Percentiles rank a stretch among this genome's conserved stretches.
Conservation (phyloP, 2,797 vertebrate species). For the Linurgus olivaceus region DNA sequence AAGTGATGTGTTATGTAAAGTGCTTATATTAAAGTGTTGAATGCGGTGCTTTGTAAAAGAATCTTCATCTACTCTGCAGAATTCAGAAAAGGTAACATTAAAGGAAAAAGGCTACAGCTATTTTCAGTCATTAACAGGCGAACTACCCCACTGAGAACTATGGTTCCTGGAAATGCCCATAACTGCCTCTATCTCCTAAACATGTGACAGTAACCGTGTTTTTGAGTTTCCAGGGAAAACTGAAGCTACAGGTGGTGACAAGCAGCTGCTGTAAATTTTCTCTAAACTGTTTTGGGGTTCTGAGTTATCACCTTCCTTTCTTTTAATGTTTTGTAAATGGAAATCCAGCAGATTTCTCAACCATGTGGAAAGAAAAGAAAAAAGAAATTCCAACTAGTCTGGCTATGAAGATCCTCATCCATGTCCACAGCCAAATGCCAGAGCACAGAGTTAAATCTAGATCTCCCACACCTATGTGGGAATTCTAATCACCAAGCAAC, state of each 20-base stretch:
- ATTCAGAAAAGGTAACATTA: not conserved
- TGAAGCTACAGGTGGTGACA: not conserved
- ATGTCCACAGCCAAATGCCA: not conserved
- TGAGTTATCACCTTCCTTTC: not conserved
- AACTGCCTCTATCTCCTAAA: not conserved
- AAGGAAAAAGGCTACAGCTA: not conserved
- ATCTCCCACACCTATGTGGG: not conserved
- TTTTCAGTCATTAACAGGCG: not conserved
- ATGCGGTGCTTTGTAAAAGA: not conserved
- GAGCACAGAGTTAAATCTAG: not conserved
- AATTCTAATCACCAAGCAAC: not conserved
- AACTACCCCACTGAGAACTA: not conserved
- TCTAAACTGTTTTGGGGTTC: not conserved
- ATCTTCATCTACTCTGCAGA: not conserved
- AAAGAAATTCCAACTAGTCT: not conserved
- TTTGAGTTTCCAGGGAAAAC: not conserved
- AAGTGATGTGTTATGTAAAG: slow-evolving; percentile 25
- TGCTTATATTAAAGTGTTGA: not conserved
- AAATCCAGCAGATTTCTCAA: not conserved
- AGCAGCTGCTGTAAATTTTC: not conserved
- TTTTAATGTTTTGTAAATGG: not conserved
- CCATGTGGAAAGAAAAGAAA: not conserved
- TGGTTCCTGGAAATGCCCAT: not conserved
- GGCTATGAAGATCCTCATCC: not conserved
- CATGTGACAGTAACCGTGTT: not conserved